Base-by-base conservation (phyloP, 35 echinoderm and acorn worm genomes). In the Patiria miniata region DNA sequence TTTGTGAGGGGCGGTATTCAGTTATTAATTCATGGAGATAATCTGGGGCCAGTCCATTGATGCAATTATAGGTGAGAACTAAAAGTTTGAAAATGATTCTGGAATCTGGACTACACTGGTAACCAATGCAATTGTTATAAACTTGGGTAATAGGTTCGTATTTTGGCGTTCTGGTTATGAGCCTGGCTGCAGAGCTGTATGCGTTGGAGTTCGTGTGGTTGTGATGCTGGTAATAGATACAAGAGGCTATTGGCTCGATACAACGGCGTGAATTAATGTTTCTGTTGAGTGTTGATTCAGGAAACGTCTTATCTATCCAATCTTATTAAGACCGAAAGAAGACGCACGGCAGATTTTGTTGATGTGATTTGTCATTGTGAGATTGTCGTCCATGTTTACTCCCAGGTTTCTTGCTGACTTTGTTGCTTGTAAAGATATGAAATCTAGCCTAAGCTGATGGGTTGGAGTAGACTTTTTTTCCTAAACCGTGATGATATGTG, bases 231-330 rank as follows among this genome's bases (percentile, higher is more conserved):
- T 19, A 87, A 12, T 39, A 61, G 61, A 23, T 29, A 51, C 14
- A 78, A 53, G 28, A 87, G 29, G 42, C 85, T 61, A 52, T 87
- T 87, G 57, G 39, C 83, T 85, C 0, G 68, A 30, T 7, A 85
- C 37, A 39, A 68, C 59, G 23, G 54, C 57, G 39, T 15, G 81
- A 17, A 85, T 37, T 16, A 85, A 36, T 68, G 17, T 68, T 42
- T 65, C 56, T 36, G 83, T 85, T 19, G 81, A 53, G 3, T 16
- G n/a, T 61, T 68, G 29, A 85, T 85, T 58, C 56, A 85, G 58
- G 33, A 21, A 85, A 37, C 33, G 29, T 40, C 83, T 85, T 5
- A 47, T 50, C 21, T 78, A 47, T 44, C 40, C 68, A 78, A 87
- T 34, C 47, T 78, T 87, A 34, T 87, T 22, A 36, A 87, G 40